Evolutionary conservation across 1,140 invertebrate species (phyloP), one percentile per base, ranked within the genome.

Genomic region (Dryas iulia): DNA sequence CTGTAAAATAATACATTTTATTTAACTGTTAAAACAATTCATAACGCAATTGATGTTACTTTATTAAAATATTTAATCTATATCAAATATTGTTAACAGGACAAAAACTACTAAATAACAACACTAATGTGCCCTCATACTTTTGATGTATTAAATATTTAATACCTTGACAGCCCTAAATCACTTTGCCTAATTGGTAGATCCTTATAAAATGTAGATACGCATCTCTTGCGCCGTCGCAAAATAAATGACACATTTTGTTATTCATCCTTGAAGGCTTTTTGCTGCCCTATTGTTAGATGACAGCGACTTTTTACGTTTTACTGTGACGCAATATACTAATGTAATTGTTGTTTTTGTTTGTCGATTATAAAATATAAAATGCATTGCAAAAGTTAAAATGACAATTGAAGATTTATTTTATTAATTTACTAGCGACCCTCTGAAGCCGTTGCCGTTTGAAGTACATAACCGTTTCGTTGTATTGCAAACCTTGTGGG

Each of bases 201-300:
- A 74, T 75, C 72, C 74, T 78, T 81, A 83, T 82, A 81, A 76
- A 72, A 74, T 66, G 66, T 52, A 81, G 86, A 87, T 88, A 84
- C 73, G 63, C 76, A 86, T 87, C 85, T 77, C 78, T 54, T 70
- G 66, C 72, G 63, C 65, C 35, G 59, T 78, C 70, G 71, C 66
- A 76, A 76, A n/a, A 84, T 77, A 81, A 81, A 83, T 82, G 72
- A 83, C 78, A 83, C 77, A 83, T 83, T 78, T 79, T 71, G 71
- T 75, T 67, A 72, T 73, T 81, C 83, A 83, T 81, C 84, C 82
- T 84, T 81, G 79, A 83, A 71, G 80, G 66, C 77, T 79, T 72
- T 74, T 77, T 74, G 76, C 69, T 69, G 74, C 64, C 70, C 76
- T 69, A 84, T 86, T 86, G 84, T 86, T 74, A 65, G 25, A 59